phyloP scores from a whole-genome alignment of 2,113 vertebrate species.

The Danionella cerebrum region DNA sequence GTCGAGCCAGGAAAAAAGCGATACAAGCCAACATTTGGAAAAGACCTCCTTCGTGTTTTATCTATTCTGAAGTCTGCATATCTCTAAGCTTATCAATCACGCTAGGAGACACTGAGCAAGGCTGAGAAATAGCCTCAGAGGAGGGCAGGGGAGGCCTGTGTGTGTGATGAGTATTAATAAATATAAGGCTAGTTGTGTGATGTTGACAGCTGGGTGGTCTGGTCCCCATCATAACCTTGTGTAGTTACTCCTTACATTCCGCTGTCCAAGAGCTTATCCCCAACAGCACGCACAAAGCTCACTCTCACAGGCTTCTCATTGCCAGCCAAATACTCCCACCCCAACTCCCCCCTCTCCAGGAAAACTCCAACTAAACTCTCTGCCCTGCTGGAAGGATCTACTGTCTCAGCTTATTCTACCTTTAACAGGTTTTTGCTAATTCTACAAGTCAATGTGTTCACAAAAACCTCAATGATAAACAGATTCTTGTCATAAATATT shows the following conservation, averaged over 20 bases:
- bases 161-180: constrained; percentile 58
- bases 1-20: constrained; percentile 25
- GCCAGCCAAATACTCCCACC: constrained; percentile 44
- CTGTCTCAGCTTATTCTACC: neutral
- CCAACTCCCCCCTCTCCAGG: constrained; percentile 5
- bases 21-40: constrained; percentile 25
- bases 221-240: constrained; percentile 64
- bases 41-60: constrained; percentile 32
- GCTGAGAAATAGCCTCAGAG: constrained; percentile 37
- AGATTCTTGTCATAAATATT: too few relatives aligned
- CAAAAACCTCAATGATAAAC: too few relatives aligned
- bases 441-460: too few relatives aligned
- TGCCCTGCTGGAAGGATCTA: neutral
- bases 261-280: constrained; percentile 62
- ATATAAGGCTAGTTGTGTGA: constrained; percentile 62
- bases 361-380: constrained; percentile 21
- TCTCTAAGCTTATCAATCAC: constrained; percentile 51
- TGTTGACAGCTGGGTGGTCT: constrained; percentile 69
- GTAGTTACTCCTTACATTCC: constrained; percentile 69
- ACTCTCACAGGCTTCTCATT: constrained; percentile 57
- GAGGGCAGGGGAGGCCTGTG: neutral
- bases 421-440: neutral
- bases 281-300: constrained; percentile 62
- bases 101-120: constrained; percentile 26
- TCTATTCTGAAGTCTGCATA: constrained; percentile 43